Conservation (phyloP, 2,113 vertebrate genomes). For the Redunca redunca region DNA sequence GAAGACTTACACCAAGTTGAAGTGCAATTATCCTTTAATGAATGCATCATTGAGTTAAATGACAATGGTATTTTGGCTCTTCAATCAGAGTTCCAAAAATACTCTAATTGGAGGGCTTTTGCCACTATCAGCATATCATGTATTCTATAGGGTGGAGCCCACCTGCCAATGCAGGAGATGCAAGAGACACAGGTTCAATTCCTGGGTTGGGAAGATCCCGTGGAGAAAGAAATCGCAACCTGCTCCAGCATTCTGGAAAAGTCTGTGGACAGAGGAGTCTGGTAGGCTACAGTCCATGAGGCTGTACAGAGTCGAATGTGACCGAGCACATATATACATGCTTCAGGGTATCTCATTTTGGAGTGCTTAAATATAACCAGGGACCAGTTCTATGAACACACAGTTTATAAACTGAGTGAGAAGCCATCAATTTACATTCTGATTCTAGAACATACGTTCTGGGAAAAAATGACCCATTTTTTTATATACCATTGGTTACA, state of each 20-base stretch:
- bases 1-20: neutral
- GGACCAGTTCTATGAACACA: neutral
- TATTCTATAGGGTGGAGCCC: neutral
- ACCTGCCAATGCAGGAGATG: neutral
- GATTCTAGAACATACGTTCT: neutral
- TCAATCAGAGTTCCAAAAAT: neutral
- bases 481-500: neutral
- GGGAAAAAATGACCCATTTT: neutral
- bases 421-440: neutral
- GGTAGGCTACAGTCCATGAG: neutral
- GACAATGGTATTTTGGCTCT: constrained; percentile 8
- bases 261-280: neutral
- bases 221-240: neutral
- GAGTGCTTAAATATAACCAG: neutral
- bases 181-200: neutral
- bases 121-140: neutral
- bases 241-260: neutral
- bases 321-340: neutral
- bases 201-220: neutral
- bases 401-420: neutral
- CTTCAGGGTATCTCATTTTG: neutral
- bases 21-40: constrained; percentile 33
- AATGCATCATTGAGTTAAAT: neutral
- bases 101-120: neutral
- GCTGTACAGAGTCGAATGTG: neutral